Conservation (phyloP, 2,888 invertebrate genomes). For the Molorchus minor region DNA sequence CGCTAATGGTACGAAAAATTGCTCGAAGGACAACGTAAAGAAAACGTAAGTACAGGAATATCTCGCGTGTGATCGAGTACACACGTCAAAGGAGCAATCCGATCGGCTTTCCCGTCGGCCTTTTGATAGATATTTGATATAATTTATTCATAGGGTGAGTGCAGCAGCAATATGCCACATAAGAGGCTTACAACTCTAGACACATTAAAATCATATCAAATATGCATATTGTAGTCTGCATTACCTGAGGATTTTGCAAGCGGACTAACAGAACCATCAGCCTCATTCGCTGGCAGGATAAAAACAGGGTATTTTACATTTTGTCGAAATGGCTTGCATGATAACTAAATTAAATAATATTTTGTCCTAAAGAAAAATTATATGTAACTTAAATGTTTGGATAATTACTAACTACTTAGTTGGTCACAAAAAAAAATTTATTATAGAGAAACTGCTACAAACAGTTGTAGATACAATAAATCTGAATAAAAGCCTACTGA, state of each 20-base stretch:
- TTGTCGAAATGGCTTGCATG: slow-evolving; percentile 9
- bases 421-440: too few species aligned
- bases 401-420: too few species aligned
- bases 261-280: slow-evolving; percentile 20
- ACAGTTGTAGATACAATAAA: too few species aligned
- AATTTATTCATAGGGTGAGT: slow-evolving; percentile 74
- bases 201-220: slow-evolving; percentile 65
- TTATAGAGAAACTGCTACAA: too few species aligned
- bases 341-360: neutral
- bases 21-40: slow-evolving; percentile 4
- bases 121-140: slow-evolving; percentile 78
- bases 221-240: slow-evolving; percentile 62
- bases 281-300: slow-evolving; percentile 1
- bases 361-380: neutral
- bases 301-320: slow-evolving; percentile 15
- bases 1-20: slow-evolving; percentile 1
- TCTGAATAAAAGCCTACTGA: slow-evolving; percentile 25
- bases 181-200: slow-evolving; percentile 63
- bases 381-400: too few species aligned
- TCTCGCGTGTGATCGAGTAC: slow-evolving; percentile 23
- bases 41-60: slow-evolving; percentile 13
- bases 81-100: slow-evolving; percentile 58
- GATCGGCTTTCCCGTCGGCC: slow-evolving; percentile 60
- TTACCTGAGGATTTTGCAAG: slow-evolving; percentile 56
- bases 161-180: slow-evolving; percentile 62